Percentiles rank a stretch among this genome's conserved stretches.
phyloP scores from a whole-genome alignment of 2,797 vertebrate genomes.

The Spinus pinus region DNA sequence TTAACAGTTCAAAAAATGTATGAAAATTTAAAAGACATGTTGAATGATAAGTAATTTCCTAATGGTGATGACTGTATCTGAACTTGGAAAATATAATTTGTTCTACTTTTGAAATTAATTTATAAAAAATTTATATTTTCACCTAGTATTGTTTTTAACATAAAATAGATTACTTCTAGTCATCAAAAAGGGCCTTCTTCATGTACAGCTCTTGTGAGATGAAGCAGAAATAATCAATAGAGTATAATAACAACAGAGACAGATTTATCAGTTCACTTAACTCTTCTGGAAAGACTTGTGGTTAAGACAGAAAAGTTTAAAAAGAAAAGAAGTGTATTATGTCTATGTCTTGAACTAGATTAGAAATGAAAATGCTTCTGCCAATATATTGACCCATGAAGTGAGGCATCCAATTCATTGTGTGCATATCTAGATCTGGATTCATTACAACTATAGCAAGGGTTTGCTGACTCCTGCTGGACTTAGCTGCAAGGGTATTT shows the following conservation, averaged over 20 bases:
- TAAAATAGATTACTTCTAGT: not conserved
- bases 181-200: not conserved
- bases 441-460: not conserved
- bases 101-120: not conserved
- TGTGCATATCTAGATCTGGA: not conserved
- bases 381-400: not conserved
- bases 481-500: not conserved
- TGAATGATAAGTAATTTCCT: not conserved
- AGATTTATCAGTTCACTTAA: slow-evolving; percentile 15
- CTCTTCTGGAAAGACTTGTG: not conserved
- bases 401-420: not conserved
- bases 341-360: not conserved
- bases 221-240: not conserved
- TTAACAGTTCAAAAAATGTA: not conserved
- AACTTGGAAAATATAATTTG: not conserved
- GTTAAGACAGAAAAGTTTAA: not conserved
- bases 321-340: not conserved
- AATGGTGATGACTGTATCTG: not conserved
- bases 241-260: not conserved
- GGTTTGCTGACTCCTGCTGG: not conserved
- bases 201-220: not conserved
- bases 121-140: not conserved
- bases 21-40: not conserved
- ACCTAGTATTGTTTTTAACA: not conserved
- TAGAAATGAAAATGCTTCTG: not conserved